Base-by-base conservation (phyloP, 2,797 vertebrate genomes). In the Todus mexicanus region DNA sequence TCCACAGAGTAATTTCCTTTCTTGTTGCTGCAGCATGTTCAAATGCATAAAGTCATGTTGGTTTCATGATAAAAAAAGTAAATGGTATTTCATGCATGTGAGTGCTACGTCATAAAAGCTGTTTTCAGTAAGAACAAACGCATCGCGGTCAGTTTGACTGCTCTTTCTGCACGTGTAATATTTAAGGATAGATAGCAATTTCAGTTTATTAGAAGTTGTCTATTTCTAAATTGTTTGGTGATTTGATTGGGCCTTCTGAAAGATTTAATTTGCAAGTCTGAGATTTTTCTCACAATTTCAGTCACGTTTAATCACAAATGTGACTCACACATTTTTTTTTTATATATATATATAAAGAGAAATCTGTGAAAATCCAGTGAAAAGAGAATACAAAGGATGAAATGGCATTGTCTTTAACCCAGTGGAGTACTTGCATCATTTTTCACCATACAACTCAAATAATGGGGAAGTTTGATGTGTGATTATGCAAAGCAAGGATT, bases 401-500 rank as follows among this genome's bases (percentile, higher is more conserved):
- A 74, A 66, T 21, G 25, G 12, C 7, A 5, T 76, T 72, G 35
- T 53, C 27, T 61, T 57, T 53, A 66, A 56, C 19, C 15, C 53
- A 33, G 10, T 12, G 8, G 40, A 50, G 5, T n/a, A 50, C 16
- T 68, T 64, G 14, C 9, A 19, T 27, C 1, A 15, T 47, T 76
- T 87, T 73, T 60, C 19, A 59, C 15, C 6, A 4, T 17, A 8
- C 8, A 84, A 4, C 35, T 82, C 31, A 37, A 43, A 33, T 45
- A 59, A 66, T 1, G 43, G 31, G 13, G 50, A 33, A 12, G 2
- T 35, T 79, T 70, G 21, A 8, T 29, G 11, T 0, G 2, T 16
- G 8, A 14, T 31, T 51, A 8, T 71, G 15, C 7, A 80, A 83
- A 60, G 37, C 48, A 53, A 45, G 12, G 12, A 50, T 82, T 13